phyloP scores from a whole-genome alignment of 2,113 vertebrate genomes.

The Merops nubicus region DNA sequence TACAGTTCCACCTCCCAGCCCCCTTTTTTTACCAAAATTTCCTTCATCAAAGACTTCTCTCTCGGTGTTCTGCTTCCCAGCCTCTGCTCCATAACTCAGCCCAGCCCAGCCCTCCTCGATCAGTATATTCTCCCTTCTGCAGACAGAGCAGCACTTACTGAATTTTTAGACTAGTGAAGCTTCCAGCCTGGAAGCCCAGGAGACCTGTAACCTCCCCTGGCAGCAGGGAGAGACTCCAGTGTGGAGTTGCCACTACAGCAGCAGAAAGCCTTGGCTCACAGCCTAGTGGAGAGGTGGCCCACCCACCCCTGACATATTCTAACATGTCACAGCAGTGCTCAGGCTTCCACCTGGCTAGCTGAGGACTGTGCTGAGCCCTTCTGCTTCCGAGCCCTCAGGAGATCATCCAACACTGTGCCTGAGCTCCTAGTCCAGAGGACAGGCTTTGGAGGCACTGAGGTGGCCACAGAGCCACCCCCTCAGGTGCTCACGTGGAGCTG shows the following conservation, averaged over 20 bases:
- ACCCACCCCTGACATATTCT: accelerated
- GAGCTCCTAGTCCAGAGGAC: background rate
- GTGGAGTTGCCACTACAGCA: accelerated
- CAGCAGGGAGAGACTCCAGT: background rate
- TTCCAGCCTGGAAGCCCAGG: background rate
- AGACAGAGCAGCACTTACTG: background rate
- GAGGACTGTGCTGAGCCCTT: background rate
- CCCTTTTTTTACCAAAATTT: accelerated
- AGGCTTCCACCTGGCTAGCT: background rate
- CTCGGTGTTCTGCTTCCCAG: background rate
- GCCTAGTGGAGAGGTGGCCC: background rate
- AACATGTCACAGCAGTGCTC: accelerated
- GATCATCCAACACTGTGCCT: background rate
- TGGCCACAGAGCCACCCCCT: background rate
- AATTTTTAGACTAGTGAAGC: accelerated
- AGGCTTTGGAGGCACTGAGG: background rate
- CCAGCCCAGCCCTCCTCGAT: background rate
- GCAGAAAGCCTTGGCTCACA: background rate
- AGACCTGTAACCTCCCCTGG: background rate
- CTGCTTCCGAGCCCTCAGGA: background rate
- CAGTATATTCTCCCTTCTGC: accelerated
- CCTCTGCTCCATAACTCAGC: background rate
- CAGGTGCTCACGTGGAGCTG: background rate
- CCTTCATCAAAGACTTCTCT: background rate
- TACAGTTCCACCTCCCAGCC: accelerated